Evolutionary conservation across 2,797 vertebrate species (phyloP), one percentile per base, ranked within the genome.

Genomic region (Macropodus opercularis): DNA sequence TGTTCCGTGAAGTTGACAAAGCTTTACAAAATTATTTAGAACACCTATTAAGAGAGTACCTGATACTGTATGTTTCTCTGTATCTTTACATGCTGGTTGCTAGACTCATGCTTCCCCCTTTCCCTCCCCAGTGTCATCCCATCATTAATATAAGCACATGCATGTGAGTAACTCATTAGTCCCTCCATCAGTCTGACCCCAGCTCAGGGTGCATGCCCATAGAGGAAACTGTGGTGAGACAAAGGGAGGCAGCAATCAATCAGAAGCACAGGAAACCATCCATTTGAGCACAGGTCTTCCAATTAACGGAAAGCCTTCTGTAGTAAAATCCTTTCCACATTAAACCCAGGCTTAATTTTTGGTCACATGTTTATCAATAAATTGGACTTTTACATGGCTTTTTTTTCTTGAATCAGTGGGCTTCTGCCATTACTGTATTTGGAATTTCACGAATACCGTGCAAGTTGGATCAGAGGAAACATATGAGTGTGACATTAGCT

Each of bases 101-200:
- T 64, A 38, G 53, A 23, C 18, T 2, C 34, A 6, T 19, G 6
- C 23, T 22, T 29, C 15, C 15, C 13, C 1, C 0, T 4, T 19
- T 22, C 11, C n/a, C n/a, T 31, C 15, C 17, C 27, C 19, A 34
- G 18, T 35, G 0, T 24, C 35, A 56, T 64, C 80, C 70, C 56
- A 74, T 85, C 72, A 80, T 65, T 70, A 84, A 68, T 77, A 65
- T 63, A 66, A 80, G 64, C 44, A 79, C 72, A 83, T 42, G 55
- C 72, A 79, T 84, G 81, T 66, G 63, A 81, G 69, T 77, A 79
- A 75, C 80, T 91, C 81, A 90, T 92, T 91, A 91, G 84, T 66
- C 61, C 24, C 46, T 10, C 47, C 73, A 92, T 90, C 44, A 87
- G 91, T 89, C 77, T 55, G 58, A 63, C 50, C 60, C 46, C 10